Percentiles rank a stretch among this genome's conserved stretches.
Evolutionary conservation across 2,797 vertebrate genomes (phyloP).

Genomic region (Notamacropus eugenii): DNA sequence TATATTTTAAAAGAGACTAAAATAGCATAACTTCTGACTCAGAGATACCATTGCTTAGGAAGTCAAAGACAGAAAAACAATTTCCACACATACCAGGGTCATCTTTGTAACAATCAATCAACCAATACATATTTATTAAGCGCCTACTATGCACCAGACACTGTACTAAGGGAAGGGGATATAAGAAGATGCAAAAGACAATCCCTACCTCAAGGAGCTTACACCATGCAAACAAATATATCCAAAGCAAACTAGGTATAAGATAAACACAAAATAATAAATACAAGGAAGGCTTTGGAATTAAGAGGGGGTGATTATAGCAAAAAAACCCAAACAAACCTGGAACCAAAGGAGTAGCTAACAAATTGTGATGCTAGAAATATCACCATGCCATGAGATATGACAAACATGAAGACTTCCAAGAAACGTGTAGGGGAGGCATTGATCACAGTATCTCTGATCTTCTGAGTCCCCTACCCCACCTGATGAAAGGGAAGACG

Average conservation of each 20-base stretch:
- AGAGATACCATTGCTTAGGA: not conserved
- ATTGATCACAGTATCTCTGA: not conserved
- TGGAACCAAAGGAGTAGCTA: not conserved
- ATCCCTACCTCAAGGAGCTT: not conserved
- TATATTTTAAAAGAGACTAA: not conserved
- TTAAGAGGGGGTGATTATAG: not conserved
- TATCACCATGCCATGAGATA: not conserved
- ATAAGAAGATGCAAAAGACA: not conserved
- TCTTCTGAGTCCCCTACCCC: not conserved
- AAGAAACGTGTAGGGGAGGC: not conserved
- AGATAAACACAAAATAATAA: not conserved
- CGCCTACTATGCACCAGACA: not conserved
- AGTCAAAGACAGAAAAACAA: not conserved
- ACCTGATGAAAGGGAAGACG: not conserved
- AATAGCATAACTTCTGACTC: not conserved
- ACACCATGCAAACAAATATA: not conserved
- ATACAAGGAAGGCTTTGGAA: not conserved
- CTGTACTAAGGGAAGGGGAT: not conserved
- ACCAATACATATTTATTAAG: not conserved
- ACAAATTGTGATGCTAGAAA: not conserved
- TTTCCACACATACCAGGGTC: not conserved
- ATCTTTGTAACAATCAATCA: not conserved
- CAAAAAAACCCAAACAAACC: not conserved
- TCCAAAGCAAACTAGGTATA: not conserved
- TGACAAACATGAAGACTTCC: not conserved